Base-by-base conservation (phyloP, 2,797 vertebrate species). In the Malurus leucopterus region DNA sequence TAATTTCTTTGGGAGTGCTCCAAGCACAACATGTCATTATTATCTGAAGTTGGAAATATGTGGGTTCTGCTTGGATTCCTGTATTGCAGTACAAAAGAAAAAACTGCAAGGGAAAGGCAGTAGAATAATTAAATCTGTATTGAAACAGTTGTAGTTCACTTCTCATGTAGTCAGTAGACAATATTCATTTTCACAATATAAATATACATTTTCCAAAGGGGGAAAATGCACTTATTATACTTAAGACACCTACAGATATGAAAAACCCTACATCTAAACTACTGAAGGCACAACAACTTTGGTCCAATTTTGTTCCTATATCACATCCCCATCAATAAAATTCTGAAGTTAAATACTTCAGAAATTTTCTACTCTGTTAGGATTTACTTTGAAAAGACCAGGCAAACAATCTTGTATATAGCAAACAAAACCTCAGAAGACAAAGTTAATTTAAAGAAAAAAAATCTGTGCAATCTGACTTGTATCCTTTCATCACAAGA, bases 241-340 rank as follows among this genome's bases (percentile, higher is more conserved):
- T 90, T 91, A 79, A 95, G 81, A 94, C 85, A 95, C 55, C 92
- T 96, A 96, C 19, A 95, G 86, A 94, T 93, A 95, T 70, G 76
- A 95, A 96, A 93, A 91, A 59, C 73, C 2, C 64, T 84, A 95
- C 93, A 94, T 92, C 93, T 76, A 95, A 94, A 96, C 93, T 96
- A 97, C 80, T 95, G 90, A 98, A 98, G 98, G 98, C 98, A 98
- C 98, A 97, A 98, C 96, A 97, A 97, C 98, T 98, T 98, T 98
- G 98, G 98, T 98, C 97, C 97, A 95, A 84, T 97, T 97, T 97
- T 96, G 91, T 93, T 87, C 53, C 92, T 72, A 2, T 62, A 54
- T 62, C 11, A 38, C 2, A 32, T 24, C 62, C 73, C 12, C 58
- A n/a, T 4, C 43, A 65, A 96, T 83, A 96, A 96, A 97, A 90